phyloP scores from a whole-genome alignment of 2,797 vertebrate species.

The Fistularia commersonii region DNA sequence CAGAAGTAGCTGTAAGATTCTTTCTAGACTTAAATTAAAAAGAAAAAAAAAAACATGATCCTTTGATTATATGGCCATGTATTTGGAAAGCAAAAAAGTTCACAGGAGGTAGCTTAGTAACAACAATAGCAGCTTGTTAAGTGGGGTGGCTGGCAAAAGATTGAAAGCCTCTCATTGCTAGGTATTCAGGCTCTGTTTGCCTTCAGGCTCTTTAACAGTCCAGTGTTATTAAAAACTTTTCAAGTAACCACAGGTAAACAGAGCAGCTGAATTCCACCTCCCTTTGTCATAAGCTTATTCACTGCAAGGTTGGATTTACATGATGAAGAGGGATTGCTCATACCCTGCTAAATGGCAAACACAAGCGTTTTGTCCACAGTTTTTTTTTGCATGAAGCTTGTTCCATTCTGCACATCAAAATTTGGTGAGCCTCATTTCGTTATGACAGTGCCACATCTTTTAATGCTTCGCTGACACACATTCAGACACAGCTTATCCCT shows the following conservation, averaged over 20 bases:
- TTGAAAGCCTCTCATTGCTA: slow-evolving; percentile 47
- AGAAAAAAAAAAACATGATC: too few relatives aligned
- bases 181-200: slow-evolving; percentile 47
- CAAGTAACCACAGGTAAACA: slow-evolving; percentile 49
- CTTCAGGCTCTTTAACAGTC: slow-evolving; percentile 42
- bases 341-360: slow-evolving; percentile 42
- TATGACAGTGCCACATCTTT: slow-evolving; percentile 3
- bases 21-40: too few relatives aligned
- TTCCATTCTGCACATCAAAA: slow-evolving; percentile 11
- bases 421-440: not conserved
- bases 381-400: not conserved
- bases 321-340: slow-evolving; percentile 17
- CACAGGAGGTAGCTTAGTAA: not conserved
- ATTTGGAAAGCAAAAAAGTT: too few relatives aligned
- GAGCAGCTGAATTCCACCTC: slow-evolving; percentile 43
- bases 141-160: slow-evolving; percentile 1
- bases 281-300: slow-evolving; percentile 46
- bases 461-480: not conserved
- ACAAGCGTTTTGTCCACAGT: slow-evolving; percentile 31
- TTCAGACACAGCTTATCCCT: slow-evolving; percentile 10
- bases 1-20: too few relatives aligned
- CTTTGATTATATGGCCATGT: too few relatives aligned
- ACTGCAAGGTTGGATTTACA: slow-evolving; percentile 65
- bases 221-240: slow-evolving; percentile 43
- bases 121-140: slow-evolving; percentile 9